Evolutionary conservation across 2,113 vertebrate genomes (phyloP).

Genomic region (Capra hircus): DNA sequence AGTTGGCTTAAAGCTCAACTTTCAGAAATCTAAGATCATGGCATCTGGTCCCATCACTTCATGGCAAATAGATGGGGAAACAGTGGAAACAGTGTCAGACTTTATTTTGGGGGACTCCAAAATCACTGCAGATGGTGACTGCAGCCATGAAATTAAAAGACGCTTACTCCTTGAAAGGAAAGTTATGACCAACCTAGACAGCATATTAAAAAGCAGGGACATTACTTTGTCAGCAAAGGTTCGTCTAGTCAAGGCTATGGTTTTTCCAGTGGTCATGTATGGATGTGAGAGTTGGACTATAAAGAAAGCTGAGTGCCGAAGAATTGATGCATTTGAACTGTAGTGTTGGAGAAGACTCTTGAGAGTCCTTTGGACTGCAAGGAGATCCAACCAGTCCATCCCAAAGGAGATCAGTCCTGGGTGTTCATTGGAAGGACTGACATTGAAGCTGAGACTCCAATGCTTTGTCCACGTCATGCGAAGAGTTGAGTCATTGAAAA

Average conservation of each 20-base stretch:
- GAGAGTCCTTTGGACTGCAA: not conserved
- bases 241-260: not conserved
- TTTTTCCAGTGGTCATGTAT: not conserved
- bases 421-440: not conserved
- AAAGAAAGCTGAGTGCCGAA: accelerated
- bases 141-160: not conserved
- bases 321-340: not conserved
- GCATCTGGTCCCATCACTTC: not conserved
- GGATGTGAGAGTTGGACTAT: not conserved
- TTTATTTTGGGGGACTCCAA: not conserved
- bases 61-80: too few species aligned
- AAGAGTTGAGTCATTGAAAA: not conserved
- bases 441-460: not conserved
- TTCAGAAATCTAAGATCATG: not conserved
- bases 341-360: not conserved
- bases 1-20: not conserved
- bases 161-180: not conserved
- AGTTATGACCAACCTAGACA: not conserved
- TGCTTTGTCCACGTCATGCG: not conserved
- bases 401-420: not conserved
- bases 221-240: not conserved
- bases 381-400: not conserved
- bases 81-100: not conserved
- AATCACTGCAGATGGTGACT: not conserved
- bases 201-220: not conserved